Conservation (phyloP, 2,113 vertebrate genomes). For the Junco hyemalis region DNA sequence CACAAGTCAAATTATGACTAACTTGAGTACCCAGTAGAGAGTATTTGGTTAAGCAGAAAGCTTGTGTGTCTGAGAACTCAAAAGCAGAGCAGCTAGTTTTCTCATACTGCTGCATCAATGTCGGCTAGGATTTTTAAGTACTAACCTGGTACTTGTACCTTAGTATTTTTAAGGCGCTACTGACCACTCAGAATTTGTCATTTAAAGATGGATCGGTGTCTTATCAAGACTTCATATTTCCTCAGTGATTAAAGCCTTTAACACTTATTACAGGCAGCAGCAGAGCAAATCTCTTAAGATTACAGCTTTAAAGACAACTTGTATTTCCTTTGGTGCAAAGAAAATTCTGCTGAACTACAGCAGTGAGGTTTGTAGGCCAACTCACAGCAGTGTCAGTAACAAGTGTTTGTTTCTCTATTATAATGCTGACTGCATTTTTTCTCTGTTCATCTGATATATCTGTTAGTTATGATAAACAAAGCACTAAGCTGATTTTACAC, state of each 20-base stretch:
- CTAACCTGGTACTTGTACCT: neutral
- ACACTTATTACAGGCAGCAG: neutral
- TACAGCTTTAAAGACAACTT: neutral
- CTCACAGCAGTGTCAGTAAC: neutral
- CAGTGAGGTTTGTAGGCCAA: neutral
- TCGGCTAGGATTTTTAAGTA: neutral
- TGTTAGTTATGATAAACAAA: neutral
- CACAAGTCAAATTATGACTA: neutral
- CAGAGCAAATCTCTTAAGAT: neutral
- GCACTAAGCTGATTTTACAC: neutral
- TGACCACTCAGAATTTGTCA: neutral
- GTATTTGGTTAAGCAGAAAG: neutral
- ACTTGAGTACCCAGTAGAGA: neutral
- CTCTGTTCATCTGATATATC: neutral
- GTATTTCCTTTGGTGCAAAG: neutral
- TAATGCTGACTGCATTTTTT: neutral
- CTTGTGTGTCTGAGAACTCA: neutral
- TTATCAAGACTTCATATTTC: too few species aligned
- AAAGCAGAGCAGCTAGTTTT: neutral
- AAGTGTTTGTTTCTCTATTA: neutral
- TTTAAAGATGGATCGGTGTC: neutral
- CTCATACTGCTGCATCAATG: neutral
- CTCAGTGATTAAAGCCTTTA: neutral
- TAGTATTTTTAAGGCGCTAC: neutral
- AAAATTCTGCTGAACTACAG: neutral